phyloP scores from a whole-genome alignment of 2,888 invertebrate genomes.

The Leptopilina drosophilae region DNA sequence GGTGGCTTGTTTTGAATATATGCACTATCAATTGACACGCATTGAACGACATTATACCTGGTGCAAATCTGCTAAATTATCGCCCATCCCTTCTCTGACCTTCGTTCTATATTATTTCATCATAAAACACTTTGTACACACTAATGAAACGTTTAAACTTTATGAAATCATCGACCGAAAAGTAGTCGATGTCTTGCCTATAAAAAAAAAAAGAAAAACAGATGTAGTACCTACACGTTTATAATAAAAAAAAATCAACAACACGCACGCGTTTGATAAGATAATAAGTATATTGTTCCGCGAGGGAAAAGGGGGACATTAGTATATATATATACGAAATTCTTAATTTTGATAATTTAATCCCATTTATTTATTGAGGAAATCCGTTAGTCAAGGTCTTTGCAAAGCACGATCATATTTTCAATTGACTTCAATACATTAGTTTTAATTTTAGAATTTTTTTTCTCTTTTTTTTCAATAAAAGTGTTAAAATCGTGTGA shows the following conservation, averaged over 20 bases:
- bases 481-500: no score
- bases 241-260: not conserved
- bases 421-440: no score
- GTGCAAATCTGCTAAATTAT: constrained; percentile 13
- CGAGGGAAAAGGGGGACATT: not conserved
- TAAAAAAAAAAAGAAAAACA: not conserved
- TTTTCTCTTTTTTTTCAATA: no score
- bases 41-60: constrained; percentile 34
- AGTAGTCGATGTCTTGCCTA: not conserved
- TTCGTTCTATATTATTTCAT: constrained; percentile 14
- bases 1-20: constrained; percentile 49
- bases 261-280: not conserved
- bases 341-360: not conserved
- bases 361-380: not conserved
- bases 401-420: no score
- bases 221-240: not conserved
- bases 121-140: not conserved
- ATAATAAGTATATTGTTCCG: constrained; percentile 16
- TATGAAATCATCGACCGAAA: constrained; percentile 21
- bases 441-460: no score
- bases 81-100: constrained; percentile 11
- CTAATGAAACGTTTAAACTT: constrained; percentile 16
- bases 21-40: constrained; percentile 30
- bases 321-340: not conserved
- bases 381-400: not conserved